Evolutionary conservation across 2,113 vertebrate species (phyloP), one percentile per base, ranked within the genome.

Genomic region (Thalassarche chlororhynchos): DNA sequence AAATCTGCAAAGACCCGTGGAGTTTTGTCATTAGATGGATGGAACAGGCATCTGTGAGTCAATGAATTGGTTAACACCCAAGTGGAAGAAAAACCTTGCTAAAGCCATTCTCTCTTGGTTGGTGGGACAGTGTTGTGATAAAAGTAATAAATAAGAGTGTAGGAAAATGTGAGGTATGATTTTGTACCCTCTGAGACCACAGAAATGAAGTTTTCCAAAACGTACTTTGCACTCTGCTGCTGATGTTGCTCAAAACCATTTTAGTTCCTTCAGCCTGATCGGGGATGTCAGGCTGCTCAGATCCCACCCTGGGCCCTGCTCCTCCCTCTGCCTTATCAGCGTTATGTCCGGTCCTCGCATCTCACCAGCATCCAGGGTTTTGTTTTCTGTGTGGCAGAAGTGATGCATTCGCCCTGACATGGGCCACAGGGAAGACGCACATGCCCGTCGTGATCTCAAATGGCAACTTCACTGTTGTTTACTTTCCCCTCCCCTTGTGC

Each of bases 401-500:
- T 14, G 7, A 69, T 51, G n/a, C 55, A 5, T 88, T 83, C 12
- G 3, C 29, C 83, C 47, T 68, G 26, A 44, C 21, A 28, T 0
- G 0, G n/a, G 47, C 47, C 38, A n/a, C 0, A 0, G 68, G 57
- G 44, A 71, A 66, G 60, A 55, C 0, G 1, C 40, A 72, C 4
- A 0, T 70, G 46, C 21, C 40, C 3, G 1, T 38, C 3, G 1
- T 80, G 34, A 28, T 97, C 84, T 93, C 57, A 62, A 64, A 51
- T 38, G 62, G 29, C 34, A 54, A 18, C 20, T 85, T 87, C 17
- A 14, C 57, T 76, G 12, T n/a, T 44, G 16, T 72, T 89, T 79
- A 17, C 57, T 82, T 87, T 90, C 31, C 24, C 11, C 23, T 94
- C 31, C 36, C 1, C 0, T 52, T 24, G 17, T 65, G 25, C 54